Base-by-base conservation (phyloP, 2,113 vertebrate genomes). In the Oceanodroma tethys region DNA sequence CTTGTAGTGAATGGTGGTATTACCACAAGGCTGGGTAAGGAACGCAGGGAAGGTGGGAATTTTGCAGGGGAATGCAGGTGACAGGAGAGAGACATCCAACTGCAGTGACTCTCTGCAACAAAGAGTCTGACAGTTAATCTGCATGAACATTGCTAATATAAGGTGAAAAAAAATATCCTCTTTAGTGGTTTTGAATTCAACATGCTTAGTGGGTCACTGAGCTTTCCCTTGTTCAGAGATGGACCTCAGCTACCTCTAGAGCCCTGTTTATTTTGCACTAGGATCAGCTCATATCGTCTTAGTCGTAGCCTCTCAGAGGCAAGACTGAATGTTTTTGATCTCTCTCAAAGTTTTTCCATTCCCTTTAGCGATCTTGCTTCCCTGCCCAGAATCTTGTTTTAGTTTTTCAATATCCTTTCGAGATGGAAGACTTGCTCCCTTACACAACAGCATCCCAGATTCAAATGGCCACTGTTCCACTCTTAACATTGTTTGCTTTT, bases 371-470 rank as follows among this genome's bases (percentile, higher is more conserved):
- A 62, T 92, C 42, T 73, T 93, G 71, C 50, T 79, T 70, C 73
- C 58, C 70, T 88, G 85, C 90, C 93, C 74, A 83, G 58, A 93
- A 90, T 65, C 65, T 85, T 84, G 50, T 30, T 88, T 80, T 60
- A 70, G 71, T 86, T 90, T 70, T 93, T 56, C 78, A 90, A 76
- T 90, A 94, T 96, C 88, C 81, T 96, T 88, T 92, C 86, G 62
- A 78, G 85, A 90, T 50, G 53, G 88, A 92, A 92, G 71, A 88
- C 91, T 36, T 68, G 16, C 48, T 76, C 62, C 32, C 48, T 96
- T 95, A 88, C 36, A 68, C 55, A 96, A 95, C 70, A 86, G 53
- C 42, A 81, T 34, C 55, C 22, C 68, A 84, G 36, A 70, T 80
- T 88, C 88, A 56, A 68, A 73, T 10, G 16, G 30, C 16, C 30